Base-by-base conservation (phyloP, 2,113 vertebrate species). In the Tamias sibiricus region DNA sequence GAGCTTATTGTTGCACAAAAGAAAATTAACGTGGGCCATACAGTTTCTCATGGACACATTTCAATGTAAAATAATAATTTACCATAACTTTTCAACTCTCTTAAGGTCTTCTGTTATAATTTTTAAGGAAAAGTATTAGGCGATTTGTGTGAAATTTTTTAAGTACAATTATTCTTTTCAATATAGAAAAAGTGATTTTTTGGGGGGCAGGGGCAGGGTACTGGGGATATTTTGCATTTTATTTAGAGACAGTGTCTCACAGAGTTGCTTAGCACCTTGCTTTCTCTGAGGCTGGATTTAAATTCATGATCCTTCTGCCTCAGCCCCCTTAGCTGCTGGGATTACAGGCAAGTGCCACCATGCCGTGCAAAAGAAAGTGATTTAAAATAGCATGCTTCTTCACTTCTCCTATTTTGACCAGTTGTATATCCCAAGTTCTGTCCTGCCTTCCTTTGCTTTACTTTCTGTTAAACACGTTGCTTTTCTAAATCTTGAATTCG, bases 401-500 rank as follows among this genome's bases (percentile, higher is more conserved):
- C 16, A 79, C 17, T 44, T 66, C 22, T 59, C 9, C 71, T 87
- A n/a, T 76, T 82, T 93, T 64, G 30, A 7, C 37, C 84, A 22
- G 0, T 32, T 54, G 30, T 47, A 16, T 5, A 9, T 14, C n/a
- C 17, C 22, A 35, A 28, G 69, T 92, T 47, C 75, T 87, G 35
- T 13, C 81, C 79, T 90, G 71, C 40, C 42, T 75, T 75, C 75
- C 37, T 75, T 84, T 49, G 35, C 54, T 88, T 54, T 68, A 54
- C 42, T 71, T 40, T 52, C 30, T 81, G 0, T 37, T 62, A 72
- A 82, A 74, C 37, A 24, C 3, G 44, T 87, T 75, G 30, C 42
- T 85, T 30, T 90, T 80, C 44, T 90, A 87, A 76, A 92, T 94
- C 81, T 95, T 85, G 37, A 59, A 66, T 44, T 37, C 30, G 24